Evolutionary conservation across 2,888 invertebrate genomes (phyloP).

Genomic region (Pseudococcus jackbeardsleyi): DNA sequence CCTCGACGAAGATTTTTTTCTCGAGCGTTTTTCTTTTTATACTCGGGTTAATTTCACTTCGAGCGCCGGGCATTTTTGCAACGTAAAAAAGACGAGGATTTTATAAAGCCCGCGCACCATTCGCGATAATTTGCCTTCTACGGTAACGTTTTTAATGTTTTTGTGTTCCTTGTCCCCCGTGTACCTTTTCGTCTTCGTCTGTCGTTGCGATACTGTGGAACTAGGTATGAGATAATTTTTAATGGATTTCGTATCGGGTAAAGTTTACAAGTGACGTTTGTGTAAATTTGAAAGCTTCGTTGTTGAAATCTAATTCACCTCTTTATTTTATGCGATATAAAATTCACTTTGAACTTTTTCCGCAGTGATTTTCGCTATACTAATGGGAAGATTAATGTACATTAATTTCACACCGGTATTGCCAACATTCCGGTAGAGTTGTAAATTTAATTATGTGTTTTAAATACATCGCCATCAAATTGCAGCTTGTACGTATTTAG

Average conservation of each 20-base stretch:
- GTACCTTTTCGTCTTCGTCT: not conserved
- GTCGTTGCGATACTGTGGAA: not conserved
- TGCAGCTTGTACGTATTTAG: too few species aligned
- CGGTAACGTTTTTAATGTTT: conserved; percentile 43
- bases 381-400: not conserved
- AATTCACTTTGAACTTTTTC: conserved; percentile 27
- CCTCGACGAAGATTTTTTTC: not conserved
- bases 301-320: conserved; percentile 29
- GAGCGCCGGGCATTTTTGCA: not conserved
- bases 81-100: not conserved
- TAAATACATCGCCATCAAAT: not conserved
- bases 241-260: conserved; percentile 47
- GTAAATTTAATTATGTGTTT: not conserved
- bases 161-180: not conserved
- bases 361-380: not conserved
- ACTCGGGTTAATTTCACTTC: not conserved
- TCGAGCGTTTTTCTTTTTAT: not conserved
- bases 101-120: conserved; percentile 1
- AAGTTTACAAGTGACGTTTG: conserved; percentile 44
- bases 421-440: not conserved
- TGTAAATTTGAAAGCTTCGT: conserved; percentile 35
- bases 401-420: conserved; percentile 9
- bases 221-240: conserved; percentile 37
- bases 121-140: conserved; percentile 15
- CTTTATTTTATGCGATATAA: conserved; percentile 24